phyloP scores from a whole-genome alignment of 2,113 vertebrate genomes.

The Scolopax mira region DNA sequence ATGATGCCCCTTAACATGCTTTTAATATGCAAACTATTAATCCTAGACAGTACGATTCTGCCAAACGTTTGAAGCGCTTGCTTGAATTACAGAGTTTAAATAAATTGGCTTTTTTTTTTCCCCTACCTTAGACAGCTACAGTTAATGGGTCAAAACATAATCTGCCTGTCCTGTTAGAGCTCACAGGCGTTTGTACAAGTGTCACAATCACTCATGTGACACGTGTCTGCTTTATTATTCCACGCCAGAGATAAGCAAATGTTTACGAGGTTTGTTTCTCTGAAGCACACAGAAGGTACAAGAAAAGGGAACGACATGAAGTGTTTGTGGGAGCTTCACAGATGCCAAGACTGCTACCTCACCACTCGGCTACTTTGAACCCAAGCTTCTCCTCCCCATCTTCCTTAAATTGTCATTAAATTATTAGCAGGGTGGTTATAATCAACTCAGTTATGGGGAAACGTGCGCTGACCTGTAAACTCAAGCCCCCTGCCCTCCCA shows the following conservation, averaged over 20 bases:
- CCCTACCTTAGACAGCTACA: not conserved
- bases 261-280: constrained; percentile 27
- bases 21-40: not conserved
- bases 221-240: constrained; percentile 57
- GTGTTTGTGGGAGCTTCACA: not conserved
- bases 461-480: not conserved
- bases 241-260: constrained; percentile 26
- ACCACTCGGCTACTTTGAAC: rapidly evolving
- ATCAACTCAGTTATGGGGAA: constrained; percentile 7
- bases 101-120: not conserved
- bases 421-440: not conserved
- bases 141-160: constrained; percentile 50
- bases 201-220: constrained; percentile 60
- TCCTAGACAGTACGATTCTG: not conserved
- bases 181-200: constrained; percentile 51
- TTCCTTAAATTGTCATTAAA: not conserved
- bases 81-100: not conserved
- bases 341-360: not conserved
- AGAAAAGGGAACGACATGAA: not conserved
- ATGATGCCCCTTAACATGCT: not conserved
- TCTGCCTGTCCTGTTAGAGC: constrained; percentile 44
- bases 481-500: not conserved
- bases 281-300: not conserved
- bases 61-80: not conserved
- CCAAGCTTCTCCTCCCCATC: not conserved